Conservation (phyloP, 2,113 vertebrate genomes). For the Nematolebias whitei region DNA sequence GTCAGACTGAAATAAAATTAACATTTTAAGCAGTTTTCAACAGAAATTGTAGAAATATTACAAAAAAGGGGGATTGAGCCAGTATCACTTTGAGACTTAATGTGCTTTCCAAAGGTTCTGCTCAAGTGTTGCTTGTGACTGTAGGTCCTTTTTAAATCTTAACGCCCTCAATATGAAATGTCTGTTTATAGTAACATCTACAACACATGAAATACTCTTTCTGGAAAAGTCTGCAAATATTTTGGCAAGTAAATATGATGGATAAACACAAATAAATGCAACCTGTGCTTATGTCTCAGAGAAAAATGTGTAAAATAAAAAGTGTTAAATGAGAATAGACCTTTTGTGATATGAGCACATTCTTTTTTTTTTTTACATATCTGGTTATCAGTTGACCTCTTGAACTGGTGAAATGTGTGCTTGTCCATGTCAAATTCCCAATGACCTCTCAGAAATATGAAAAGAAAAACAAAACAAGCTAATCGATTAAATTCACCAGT, state of each 20-base stretch:
- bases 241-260: slow-evolving; percentile 21
- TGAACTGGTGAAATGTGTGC: slow-evolving; percentile 18
- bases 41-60: slow-evolving; percentile 33
- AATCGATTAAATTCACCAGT: not conserved
- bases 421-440: slow-evolving; percentile 49
- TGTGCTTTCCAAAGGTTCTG: slow-evolving; percentile 71
- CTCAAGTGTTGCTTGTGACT: slow-evolving; percentile 41
- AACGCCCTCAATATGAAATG: slow-evolving; percentile 31
- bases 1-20: slow-evolving; percentile 75
- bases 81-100: slow-evolving; percentile 40
- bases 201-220: slow-evolving; percentile 34
- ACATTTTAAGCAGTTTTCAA: slow-evolving; percentile 58
- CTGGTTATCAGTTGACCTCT: slow-evolving; percentile 31
- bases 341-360: slow-evolving; percentile 34
- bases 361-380: slow-evolving; percentile 29
- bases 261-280: slow-evolving; percentile 24
- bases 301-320: slow-evolving; percentile 6
- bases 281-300: not conserved
- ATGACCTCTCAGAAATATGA: slow-evolving; percentile 10
- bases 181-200: slow-evolving; percentile 35
- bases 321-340: not conserved
- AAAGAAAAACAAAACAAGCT: slow-evolving; percentile 19
- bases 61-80: slow-evolving; percentile 45
- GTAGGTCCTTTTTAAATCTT: slow-evolving; percentile 37
- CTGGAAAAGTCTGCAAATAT: slow-evolving; percentile 14